Evolutionary conservation across 1,140 invertebrate species (phyloP).

Genomic region (Lamellibrachia luymesi): DNA sequence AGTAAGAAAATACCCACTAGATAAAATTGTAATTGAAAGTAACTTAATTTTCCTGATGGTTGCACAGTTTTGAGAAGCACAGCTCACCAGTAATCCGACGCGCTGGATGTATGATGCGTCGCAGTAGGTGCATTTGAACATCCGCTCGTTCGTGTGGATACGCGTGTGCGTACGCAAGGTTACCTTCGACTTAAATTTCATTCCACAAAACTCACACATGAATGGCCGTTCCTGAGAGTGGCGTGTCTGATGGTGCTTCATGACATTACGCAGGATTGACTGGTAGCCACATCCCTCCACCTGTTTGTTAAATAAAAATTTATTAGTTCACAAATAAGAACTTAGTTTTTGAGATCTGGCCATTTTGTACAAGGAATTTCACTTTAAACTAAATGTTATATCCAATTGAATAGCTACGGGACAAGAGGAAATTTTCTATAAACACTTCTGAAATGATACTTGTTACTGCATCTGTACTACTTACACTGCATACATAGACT

Average conservation of each 20-base stretch:
- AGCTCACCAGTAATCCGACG: not conserved
- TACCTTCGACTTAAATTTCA: not conserved
- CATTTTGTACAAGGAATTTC: not conserved
- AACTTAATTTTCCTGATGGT: not conserved
- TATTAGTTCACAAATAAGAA: not conserved
- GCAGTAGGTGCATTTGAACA: conserved; percentile 21
- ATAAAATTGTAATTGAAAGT: not conserved
- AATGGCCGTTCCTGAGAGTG: not conserved
- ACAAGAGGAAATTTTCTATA: not conserved
- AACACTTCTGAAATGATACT: not conserved
- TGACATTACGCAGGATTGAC: not conserved
- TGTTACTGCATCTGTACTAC: not conserved
- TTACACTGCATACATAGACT: not conserved
- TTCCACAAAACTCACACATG: not conserved
- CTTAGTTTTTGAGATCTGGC: not conserved
- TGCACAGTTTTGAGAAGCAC: not conserved
- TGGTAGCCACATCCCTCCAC: not conserved
- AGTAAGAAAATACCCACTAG: not conserved
- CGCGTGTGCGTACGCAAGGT: conserved; percentile 17
- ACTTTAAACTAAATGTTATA: not conserved
- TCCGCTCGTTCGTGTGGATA: conserved; percentile 22
- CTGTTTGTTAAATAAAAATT: not conserved
- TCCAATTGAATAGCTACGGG: not conserved
- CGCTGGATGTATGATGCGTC: conserved; percentile 9
- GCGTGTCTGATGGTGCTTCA: not conserved